Base-by-base conservation (phyloP, 2,888 invertebrate species). In the Sinelater perroti region DNA sequence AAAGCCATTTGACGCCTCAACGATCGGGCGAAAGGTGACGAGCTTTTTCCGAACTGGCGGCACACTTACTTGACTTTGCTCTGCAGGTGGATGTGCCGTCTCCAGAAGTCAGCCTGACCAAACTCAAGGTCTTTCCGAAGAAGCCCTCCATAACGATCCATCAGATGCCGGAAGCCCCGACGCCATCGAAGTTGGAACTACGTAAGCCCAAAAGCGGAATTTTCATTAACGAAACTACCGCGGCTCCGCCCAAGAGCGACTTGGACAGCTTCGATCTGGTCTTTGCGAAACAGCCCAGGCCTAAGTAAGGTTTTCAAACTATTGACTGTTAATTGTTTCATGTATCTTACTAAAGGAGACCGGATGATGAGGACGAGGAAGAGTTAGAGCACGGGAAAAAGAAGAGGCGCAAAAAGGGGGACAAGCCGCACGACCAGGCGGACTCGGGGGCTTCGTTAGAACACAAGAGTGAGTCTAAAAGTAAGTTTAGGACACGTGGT, bases 201-300 rank as follows among this genome's bases (percentile, higher is more conserved):
- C 68, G 68, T 42, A 70, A 75, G 61, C 77, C 77, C 0, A 75
- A 72, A 62, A 78, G 77, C 61, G 77, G 77, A 1, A 76, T 78
- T 42, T 64, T 72, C 52, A 68, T 78, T 11, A 78, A 78, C 49
- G 71, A 62, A 50, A 64, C 64, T 1, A 45, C 46, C 3, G 54
- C 58, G 18, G 6, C 20, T 10, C 18, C 38, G 16, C 20, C 36
- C 5, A 30, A 20, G 6, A 45, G 26, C 0, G 67, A 64, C 47
- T 69, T 68, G 20, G 73, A 73, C 36, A 74, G 74, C 55, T 74
- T 73, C 17, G 72, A 73, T 65, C 60, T 73, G 56, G 68, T 74
- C 6, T 72, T 62, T 33, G 55, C 53, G 11, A 67, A 67, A 60
- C 58, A 54, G 36, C 44, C 52, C 14, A 14, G 59, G 2, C 47